Conservation (phyloP, 2,797 vertebrate species). For the Cyclura pinguis region DNA sequence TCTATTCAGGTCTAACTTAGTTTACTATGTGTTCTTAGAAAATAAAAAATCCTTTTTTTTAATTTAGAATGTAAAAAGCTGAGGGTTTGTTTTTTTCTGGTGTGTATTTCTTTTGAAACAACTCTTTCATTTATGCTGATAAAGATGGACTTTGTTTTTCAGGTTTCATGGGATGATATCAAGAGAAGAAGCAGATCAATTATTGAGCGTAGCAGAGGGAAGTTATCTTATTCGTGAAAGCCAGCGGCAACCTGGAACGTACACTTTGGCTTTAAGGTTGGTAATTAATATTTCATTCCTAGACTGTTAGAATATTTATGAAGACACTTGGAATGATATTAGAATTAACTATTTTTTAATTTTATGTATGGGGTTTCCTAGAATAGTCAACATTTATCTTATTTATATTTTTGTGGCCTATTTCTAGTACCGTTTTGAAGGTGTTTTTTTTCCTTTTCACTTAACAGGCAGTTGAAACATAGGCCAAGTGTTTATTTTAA, state of each 20-base stretch:
- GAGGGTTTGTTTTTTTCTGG: constrained; percentile 35
- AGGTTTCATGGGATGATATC: constrained; percentile 99
- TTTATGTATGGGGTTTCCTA: constrained; percentile 38
- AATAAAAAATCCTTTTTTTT: constrained; percentile 8
- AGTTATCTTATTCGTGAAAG: constrained; percentile 99
- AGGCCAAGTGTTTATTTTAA: neutral
- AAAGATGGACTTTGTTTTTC: constrained; percentile 61
- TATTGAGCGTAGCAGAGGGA: constrained; percentile 95
- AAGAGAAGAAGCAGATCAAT: constrained; percentile 93
- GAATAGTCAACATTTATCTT: constrained; percentile 66
- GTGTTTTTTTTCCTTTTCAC: constrained; percentile 11
- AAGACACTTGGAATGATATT: constrained; percentile 55
- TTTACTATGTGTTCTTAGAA: constrained; percentile 42
- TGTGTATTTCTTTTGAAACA: constrained; percentile 48
- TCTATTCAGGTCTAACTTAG: constrained; percentile 6
- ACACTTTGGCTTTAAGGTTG: constrained; percentile 96
- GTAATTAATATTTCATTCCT: constrained; percentile 73
- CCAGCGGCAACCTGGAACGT: constrained; percentile 96
- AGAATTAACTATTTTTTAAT: constrained; percentile 49
- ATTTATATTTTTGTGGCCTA: constrained; percentile 61
- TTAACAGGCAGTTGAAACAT: constrained; percentile 54
- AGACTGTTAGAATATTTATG: constrained; percentile 68
- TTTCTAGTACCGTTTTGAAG: constrained; percentile 65
- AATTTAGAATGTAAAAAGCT: constrained; percentile 48
- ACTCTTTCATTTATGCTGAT: constrained; percentile 11